These are phyloP conservation scores for Noctua comes DNA, from an alignment of 2,888 invertebrate genomes.

Conservation along the genomic window DNA sequence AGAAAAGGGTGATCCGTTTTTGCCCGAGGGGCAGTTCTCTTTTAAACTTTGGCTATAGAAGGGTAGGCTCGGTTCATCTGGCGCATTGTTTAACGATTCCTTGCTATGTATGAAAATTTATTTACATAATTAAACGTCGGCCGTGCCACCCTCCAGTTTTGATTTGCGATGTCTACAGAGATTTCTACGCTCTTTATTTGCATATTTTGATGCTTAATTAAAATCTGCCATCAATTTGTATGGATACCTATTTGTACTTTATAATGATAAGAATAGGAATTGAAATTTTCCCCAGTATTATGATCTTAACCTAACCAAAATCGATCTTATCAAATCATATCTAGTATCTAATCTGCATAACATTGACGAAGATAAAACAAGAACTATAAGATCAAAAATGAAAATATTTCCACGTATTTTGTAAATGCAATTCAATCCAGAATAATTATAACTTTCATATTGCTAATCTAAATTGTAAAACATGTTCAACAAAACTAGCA, in stretches of 20 bases:
- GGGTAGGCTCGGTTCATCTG: conserved; percentile 82
- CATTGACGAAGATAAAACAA: conserved; percentile 37
- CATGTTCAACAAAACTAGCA: conserved; percentile 28
- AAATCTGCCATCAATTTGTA: conserved; percentile 47
- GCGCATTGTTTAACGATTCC: conserved; percentile 86
- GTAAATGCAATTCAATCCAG: neutral
- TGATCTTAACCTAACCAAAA: conserved; percentile 8
- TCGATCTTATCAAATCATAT: conserved; percentile 37
- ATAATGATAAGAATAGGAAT: conserved; percentile 36
- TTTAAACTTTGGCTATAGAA: conserved; percentile 83
- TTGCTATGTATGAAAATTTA: conserved; percentile 87
- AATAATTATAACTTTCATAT: conserved; percentile 4
- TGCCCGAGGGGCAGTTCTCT: conserved; percentile 81
- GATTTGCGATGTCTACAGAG: conserved; percentile 87
- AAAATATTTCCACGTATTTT: neutral
- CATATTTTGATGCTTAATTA: conserved; percentile 86
- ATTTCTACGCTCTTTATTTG: conserved; percentile 81
- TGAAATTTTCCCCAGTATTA: neutral
- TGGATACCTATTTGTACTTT: conserved; percentile 21
- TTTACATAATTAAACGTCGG: conserved; percentile 89
- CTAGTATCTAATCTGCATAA: conserved; percentile 56
- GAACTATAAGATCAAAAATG: conserved; percentile 21
- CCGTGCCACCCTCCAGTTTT: conserved; percentile 79
- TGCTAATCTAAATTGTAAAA: neutral
- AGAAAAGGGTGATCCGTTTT: conserved; percentile 78